Conservation (phyloP, 1,140 invertebrate species). For the Helicoverpa zea region DNA sequence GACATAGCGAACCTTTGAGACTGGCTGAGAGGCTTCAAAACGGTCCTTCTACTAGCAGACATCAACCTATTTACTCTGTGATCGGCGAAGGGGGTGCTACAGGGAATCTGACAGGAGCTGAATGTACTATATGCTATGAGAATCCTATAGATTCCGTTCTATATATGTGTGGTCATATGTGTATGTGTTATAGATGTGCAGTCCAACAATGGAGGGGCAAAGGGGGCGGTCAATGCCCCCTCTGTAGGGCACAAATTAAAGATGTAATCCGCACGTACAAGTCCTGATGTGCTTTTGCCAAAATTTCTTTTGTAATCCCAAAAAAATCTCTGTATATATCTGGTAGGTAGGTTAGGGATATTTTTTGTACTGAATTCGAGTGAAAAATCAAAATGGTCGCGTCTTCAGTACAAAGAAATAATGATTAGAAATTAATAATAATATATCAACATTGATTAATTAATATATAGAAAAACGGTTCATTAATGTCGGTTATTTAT, state of each 20-base stretch:
- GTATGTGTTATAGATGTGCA: conserved; percentile 99
- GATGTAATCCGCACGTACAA: conserved; percentile 98
- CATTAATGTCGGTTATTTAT: conserved; percentile 28
- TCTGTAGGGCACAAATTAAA: conserved; percentile 96
- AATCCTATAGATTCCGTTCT: conserved; percentile 96
- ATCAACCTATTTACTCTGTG: conserved; percentile 74
- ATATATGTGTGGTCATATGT: conserved; percentile 99
- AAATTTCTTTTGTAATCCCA: conserved; percentile 31
- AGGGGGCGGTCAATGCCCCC: conserved; percentile 96
- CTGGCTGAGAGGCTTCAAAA: conserved; percentile 71
- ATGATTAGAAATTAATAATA: conserved; percentile 13
- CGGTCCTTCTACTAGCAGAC: conserved; percentile 70
- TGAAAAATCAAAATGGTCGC: not conserved
- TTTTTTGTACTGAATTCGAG: conserved; percentile 8
- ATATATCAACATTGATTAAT: conserved; percentile 8
- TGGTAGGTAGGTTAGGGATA: conserved; percentile 5
- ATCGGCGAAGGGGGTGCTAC: conserved; percentile 67
- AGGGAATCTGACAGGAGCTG: conserved; percentile 86
- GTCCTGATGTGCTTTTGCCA: conserved; percentile 88
- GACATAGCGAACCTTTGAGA: conserved; percentile 64
- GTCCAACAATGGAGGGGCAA: conserved; percentile 96
- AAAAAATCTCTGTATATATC: conserved; percentile 39
- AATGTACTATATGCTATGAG: conserved; percentile 98
- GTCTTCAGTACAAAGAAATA: conserved; percentile 7
- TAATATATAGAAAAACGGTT: conserved; percentile 41